A percentile compares a stretch with the other conserved stretches of the same genome.
These are phyloP conservation scores for Pammene aurita DNA, from an alignment of 2,888 invertebrate genomes.

Conservation along the genomic window DNA sequence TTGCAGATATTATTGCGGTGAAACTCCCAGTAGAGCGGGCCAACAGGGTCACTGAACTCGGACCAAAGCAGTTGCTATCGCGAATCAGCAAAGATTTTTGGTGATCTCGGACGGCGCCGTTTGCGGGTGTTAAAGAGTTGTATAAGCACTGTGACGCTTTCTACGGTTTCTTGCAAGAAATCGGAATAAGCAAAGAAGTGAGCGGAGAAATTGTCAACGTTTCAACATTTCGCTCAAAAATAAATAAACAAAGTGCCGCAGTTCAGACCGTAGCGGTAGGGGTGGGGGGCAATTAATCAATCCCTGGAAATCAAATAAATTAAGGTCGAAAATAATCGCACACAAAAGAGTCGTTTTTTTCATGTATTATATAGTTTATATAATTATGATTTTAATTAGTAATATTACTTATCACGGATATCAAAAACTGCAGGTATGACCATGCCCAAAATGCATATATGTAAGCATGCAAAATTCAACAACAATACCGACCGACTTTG, in stretches of 20 bases:
- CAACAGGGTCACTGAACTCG: conserved; percentile 66
- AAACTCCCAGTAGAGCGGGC: conserved; percentile 59
- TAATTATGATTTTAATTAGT: no score
- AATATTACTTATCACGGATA: neutral
- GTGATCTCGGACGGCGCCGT: conserved; percentile 57
- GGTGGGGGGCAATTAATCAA: no score
- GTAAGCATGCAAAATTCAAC: no score
- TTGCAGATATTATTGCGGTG: conserved; percentile 46
- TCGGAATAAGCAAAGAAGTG: conserved; percentile 75
- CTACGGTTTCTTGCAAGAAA: conserved; percentile 63
- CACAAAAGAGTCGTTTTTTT: no score
- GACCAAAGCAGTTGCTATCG: conserved; percentile 59
- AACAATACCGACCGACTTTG: no score
- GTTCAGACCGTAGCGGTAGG: neutral
- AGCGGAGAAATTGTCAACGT: conserved; percentile 75
- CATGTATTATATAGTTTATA: no score
- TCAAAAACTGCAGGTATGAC: no score
- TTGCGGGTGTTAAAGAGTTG: conserved; percentile 67
- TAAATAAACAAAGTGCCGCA: conserved; percentile 52
- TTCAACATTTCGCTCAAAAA: conserved; percentile 63
- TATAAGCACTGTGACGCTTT: conserved; percentile 75
- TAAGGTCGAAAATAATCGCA: no score
- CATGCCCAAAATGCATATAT: no score
- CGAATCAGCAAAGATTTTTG: conserved; percentile 61
- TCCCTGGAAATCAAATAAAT: no score